phyloP scores from a whole-genome alignment of 2,888 invertebrate species.

The Drosophila austrosaltans region DNA sequence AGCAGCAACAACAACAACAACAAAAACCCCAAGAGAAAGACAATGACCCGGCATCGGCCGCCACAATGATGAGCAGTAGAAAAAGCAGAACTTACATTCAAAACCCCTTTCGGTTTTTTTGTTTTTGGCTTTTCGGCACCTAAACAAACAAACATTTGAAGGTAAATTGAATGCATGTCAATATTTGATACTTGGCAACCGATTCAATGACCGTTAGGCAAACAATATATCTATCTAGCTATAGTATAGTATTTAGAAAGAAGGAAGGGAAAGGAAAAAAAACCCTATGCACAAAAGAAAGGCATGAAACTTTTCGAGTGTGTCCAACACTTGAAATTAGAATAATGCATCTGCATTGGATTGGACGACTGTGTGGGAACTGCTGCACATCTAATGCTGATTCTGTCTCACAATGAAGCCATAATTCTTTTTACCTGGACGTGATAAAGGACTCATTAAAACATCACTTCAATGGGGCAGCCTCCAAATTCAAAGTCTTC shows the following conservation, averaged over 20 bases:
- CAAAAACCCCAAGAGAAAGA: constrained; percentile 23
- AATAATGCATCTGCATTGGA: constrained; percentile 62
- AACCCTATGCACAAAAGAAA: constrained; percentile 13
- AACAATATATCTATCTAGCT: constrained; percentile 36
- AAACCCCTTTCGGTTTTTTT: neutral
- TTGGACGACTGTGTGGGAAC: constrained; percentile 57
- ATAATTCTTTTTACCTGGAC: constrained; percentile 70
- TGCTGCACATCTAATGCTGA: constrained; percentile 14
- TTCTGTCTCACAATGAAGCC: constrained; percentile 68
- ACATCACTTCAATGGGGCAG: constrained; percentile 80
- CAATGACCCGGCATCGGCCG: constrained; percentile 42
- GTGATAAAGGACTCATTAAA: constrained; percentile 80
- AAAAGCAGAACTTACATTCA: neutral
- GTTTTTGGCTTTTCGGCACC: constrained; percentile 40
- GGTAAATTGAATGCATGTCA: constrained; percentile 70
- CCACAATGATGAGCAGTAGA: neutral
- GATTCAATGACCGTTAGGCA: constrained; percentile 61
- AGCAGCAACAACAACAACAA: neutral
- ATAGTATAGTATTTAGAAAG: neutral
- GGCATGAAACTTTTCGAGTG: constrained; percentile 23
- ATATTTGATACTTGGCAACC: constrained; percentile 53
- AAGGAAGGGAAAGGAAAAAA: constrained; percentile 1
- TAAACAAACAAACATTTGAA: constrained; percentile 68
- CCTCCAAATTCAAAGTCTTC: constrained; percentile 51
- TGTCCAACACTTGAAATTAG: constrained; percentile 64